Percentiles rank a stretch among this genome's conserved stretches.
Evolutionary conservation across 1,140 invertebrate species (phyloP).

Genomic region (Sminthurides bifidus): DNA sequence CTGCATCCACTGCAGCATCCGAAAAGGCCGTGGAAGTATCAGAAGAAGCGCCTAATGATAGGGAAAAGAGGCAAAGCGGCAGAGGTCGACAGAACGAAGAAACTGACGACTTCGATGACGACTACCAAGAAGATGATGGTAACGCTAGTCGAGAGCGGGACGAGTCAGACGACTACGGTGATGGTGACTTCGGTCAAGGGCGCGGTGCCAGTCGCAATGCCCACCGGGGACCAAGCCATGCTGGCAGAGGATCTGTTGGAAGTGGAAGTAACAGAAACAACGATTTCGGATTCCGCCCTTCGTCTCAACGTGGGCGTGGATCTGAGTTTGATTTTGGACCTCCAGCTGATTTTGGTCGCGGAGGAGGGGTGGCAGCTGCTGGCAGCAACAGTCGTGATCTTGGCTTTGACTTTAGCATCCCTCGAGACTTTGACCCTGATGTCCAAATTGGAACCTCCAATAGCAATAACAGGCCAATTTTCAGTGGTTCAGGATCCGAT

Average conservation of each 20-base stretch:
- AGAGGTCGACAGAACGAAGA: not conserved
- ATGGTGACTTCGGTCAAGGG: not conserved
- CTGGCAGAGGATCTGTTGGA: not conserved
- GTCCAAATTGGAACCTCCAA: constrained; percentile 15
- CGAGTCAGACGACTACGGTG: not conserved
- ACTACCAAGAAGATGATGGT: constrained; percentile 3
- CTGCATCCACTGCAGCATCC: constrained; percentile 1
- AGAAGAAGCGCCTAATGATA: not conserved
- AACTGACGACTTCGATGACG: constrained; percentile 4
- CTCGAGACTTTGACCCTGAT: constrained; percentile 25
- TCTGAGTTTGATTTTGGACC: constrained; percentile 19
- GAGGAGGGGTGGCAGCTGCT: not conserved
- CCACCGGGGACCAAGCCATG: not conserved
- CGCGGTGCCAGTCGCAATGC: no score
- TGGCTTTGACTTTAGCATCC: constrained; percentile 26
- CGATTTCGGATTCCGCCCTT: not conserved
- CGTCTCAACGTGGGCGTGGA: not conserved
- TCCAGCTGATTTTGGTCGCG: constrained; percentile 16
- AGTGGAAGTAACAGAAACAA: not conserved
- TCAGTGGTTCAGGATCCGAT: constrained; percentile 1
- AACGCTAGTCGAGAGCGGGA: constrained; percentile 4
- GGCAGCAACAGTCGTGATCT: constrained; percentile 5
- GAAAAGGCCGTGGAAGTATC: not conserved
- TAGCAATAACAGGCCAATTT: constrained; percentile 10
- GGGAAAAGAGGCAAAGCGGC: constrained; percentile 15